Conservation (phyloP, 2,888 invertebrate species). For the Drosophila mercatorum region DNA sequence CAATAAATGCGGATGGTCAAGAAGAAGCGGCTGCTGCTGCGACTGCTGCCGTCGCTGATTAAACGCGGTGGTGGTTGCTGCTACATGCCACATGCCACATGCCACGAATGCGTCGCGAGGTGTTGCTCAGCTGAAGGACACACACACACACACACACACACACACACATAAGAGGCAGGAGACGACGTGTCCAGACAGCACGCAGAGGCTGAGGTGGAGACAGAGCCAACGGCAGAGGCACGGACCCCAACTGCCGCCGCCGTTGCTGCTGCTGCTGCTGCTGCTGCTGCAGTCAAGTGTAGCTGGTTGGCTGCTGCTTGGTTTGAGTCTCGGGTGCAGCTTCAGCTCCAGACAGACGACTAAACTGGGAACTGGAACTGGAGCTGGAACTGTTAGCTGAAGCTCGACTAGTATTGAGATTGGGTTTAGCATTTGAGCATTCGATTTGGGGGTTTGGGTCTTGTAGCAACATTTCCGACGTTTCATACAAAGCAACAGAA, state of each 20-base stretch:
- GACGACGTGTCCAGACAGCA: constrained; percentile 61
- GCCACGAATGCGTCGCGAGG: constrained; percentile 78
- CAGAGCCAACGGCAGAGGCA: constrained; percentile 14
- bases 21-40: constrained; percentile 43
- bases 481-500: constrained; percentile 73
- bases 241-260: not conserved
- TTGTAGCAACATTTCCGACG: constrained; percentile 75
- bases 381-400: constrained; percentile 18
- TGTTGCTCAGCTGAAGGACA: constrained; percentile 62
- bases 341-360: constrained; percentile 52
- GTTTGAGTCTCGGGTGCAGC: constrained; percentile 50
- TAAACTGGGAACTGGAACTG: constrained; percentile 8
- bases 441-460: constrained; percentile 16
- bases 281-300: constrained; percentile 36
- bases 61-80: constrained; percentile 64
- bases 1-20: constrained; percentile 72
- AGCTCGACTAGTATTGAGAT: constrained; percentile 11
- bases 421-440: constrained; percentile 16
- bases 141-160: constrained; percentile 27
- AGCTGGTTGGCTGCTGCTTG: constrained; percentile 16
- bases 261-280: not conserved
- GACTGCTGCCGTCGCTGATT: constrained; percentile 67
- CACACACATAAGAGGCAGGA: constrained; percentile 26
- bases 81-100: constrained; percentile 36
- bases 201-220: constrained; percentile 6